Base-by-base conservation (phyloP, 1,140 invertebrate species). In the Centruroides vittatus region DNA sequence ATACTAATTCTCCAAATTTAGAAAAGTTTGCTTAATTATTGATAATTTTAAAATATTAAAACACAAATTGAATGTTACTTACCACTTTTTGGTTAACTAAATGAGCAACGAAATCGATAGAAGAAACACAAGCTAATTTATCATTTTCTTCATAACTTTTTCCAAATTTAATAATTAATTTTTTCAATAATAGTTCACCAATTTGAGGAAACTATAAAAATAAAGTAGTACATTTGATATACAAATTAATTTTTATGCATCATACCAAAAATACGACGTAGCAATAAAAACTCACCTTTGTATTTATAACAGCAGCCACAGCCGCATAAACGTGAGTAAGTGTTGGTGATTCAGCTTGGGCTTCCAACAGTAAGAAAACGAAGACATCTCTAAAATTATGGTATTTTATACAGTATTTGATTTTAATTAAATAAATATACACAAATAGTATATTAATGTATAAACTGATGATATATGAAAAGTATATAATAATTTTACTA, bases 241-340 rank as follows among this genome's bases (percentile, higher is more conserved):
- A 41, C 55, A 60, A 7, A 57, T 0, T 41, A 41, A 41, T 41
- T 23, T 23, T 41, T 2, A 8, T 41, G 4, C 36, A 4, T 41
- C n/a, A n/a, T n/a, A n/a, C n/a, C 7, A 7, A 41, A 41, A 41
- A 41, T 7, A 41, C 1, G 41, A 6, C 8, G 3, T 41, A 41
- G 8, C 5, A 6, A 41, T 41, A 41, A 6, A 41, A 41, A 60
- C 46, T 65, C 72, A 82, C 80, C 73, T 96, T 97, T 0, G 92
- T 92, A 75, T 99, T 99, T 11, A 99, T 88, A 23, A 98, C 86
- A 35, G 93, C 80, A 6, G 93, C 86, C 3, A 99, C 72, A 8
- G 93, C 93, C n/a, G 95, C 91, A 76, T 97, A 99, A 1, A 99
- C 93, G 72, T 97, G 86, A 0, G 96, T 98, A 70, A 98, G 99